Base-by-base conservation (phyloP, 2,113 vertebrate species). In the Colistium nudipinnis region DNA sequence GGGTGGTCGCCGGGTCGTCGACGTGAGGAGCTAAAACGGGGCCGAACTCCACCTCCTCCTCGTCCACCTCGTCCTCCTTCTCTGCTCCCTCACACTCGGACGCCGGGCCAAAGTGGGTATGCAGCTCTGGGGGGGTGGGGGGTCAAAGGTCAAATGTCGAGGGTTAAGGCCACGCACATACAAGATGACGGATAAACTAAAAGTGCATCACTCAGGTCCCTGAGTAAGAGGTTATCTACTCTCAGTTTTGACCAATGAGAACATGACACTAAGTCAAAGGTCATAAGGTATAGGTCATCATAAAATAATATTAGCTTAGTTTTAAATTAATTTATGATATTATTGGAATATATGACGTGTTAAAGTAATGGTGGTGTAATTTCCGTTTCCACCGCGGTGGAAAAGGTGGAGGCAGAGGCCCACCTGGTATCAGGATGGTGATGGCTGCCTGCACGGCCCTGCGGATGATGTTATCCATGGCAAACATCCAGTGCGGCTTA, bases 401-500 rank as follows among this genome's bases (percentile, higher is more conserved):
- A 7, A 31, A 36, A 55, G 2, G 28, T 53, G 67, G 10, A 25
- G 12, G 17, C n/a, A 16, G 31, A 31, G 5, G 4, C 80, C 28
- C 55, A 98, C 98, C 97, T 90, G 96, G 96, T 70, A 94, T 97
- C 60, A 99, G 94, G 82, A 96, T 96, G 75, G 94, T 95, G 76
- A 97, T 94, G 0, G 96, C 97, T 7, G 95, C 95, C 91, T 98
- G 95, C 61, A 99, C 98, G 1, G 97, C 96, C 48, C 93, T 89
- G 14, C 94, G 93, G 85, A 98, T 95, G 83, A 99, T 96, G 87
- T 95, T 97, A 77, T 98, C 96, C 97, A 99, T 97, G 0, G 95
- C 95, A 81, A 97, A 99, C 95, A 98, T 97, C 96, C 96, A 98
- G 38, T 98, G 95, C 4, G 96, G 94, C 78, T 95, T 95, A 72